Percentiles rank a stretch among this genome's conserved stretches.
Evolutionary conservation across 2,888 invertebrate species (phyloP).

Genomic region (Crocallis elinguaria): DNA sequence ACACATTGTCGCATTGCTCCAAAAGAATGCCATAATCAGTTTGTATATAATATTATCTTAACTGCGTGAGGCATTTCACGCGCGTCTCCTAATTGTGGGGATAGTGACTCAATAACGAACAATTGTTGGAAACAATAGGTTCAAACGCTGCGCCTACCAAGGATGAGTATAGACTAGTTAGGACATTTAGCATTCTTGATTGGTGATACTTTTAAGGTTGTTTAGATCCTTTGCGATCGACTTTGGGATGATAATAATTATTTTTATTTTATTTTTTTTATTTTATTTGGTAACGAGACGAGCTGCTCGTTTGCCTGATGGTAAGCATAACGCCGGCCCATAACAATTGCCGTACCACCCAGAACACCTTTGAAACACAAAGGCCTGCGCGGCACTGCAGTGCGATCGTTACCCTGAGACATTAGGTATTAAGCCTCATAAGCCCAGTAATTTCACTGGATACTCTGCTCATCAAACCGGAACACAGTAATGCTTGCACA

Average conservation of each 20-base stretch:
- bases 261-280: too few species aligned
- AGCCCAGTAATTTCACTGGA: too few species aligned
- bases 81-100: conserved; percentile 33
- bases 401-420: too few species aligned
- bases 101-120: conserved; percentile 35
- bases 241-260: not conserved
- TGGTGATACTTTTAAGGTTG: not conserved
- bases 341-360: too few species aligned
- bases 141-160: conserved; percentile 12
- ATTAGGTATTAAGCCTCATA: too few species aligned
- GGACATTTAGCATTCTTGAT: conserved; percentile 24
- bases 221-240: not conserved
- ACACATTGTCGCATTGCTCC: conserved; percentile 16
- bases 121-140: conserved; percentile 37
- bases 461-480: too few species aligned
- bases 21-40: conserved; percentile 35
- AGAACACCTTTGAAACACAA: too few species aligned
- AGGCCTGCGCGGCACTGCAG: too few species aligned
- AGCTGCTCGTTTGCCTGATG: too few species aligned
- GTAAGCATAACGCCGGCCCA: too few species aligned
- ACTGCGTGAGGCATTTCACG: conserved; percentile 36
- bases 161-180: conserved; percentile 17
- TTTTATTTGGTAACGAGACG: too few species aligned
- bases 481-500: too few species aligned
- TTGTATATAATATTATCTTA: conserved; percentile 33